These are phyloP conservation scores for Zapornia atra DNA, from an alignment of 2,113 vertebrate species.

Conservation along the genomic window DNA sequence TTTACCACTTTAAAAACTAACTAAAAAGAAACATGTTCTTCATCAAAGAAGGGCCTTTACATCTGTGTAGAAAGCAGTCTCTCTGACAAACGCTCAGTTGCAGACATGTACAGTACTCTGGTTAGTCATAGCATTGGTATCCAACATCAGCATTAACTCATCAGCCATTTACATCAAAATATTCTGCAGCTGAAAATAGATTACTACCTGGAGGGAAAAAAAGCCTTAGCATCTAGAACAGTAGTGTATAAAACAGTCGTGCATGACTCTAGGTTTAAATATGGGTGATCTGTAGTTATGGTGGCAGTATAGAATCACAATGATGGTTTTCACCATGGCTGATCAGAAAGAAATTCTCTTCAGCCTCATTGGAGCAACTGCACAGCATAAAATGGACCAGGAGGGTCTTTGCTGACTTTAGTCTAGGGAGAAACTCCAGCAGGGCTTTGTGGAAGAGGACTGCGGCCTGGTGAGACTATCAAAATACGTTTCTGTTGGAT, in stretches of 20 bases:
- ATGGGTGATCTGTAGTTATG: neutral
- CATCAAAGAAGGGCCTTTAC: accelerated
- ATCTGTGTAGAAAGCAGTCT: neutral
- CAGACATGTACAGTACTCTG: neutral
- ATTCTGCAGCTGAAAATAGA: neutral
- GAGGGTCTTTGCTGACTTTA: neutral
- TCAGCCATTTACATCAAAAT: neutral
- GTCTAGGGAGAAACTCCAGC: neutral
- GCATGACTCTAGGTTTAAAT: neutral
- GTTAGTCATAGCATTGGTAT: neutral
- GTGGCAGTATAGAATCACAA: neutral
- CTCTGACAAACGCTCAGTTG: neutral
- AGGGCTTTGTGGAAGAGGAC: neutral
- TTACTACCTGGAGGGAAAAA: neutral
- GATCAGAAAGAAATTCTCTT: neutral
- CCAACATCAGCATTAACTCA: neutral
- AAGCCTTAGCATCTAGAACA: neutral
- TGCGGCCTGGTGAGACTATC: neutral
- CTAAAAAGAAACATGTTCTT: neutral
- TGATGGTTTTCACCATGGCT: neutral
- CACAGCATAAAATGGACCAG: neutral
- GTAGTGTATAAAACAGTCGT: neutral
- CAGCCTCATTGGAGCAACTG: neutral
- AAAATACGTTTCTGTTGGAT: neutral
- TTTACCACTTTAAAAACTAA: neutral